Base-by-base conservation (phyloP, 37 sponge, comb jelly and placozoan species). In the Aplysina aerophoba region DNA sequence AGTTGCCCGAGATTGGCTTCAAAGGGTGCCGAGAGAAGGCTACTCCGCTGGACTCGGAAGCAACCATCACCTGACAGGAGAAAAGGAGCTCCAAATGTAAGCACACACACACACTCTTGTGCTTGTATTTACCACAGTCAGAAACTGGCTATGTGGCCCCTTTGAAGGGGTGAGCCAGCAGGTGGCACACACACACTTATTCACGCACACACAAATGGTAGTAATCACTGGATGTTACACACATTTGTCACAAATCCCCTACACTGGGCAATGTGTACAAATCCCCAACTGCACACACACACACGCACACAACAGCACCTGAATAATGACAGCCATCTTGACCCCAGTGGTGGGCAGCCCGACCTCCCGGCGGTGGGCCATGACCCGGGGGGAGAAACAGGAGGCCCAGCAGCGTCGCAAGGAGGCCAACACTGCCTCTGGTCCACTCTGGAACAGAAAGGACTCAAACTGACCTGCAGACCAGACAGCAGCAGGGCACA, bases 401-500 rank as follows among this genome's bases (percentile, higher is more conserved):
- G 91, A 92, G 24, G 85, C 87, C 96, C 96, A 95, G 57, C 93
- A 95, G 44, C 27, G 73, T 79, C 85, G 89, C n/a, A 95, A 13
- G 1, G 92, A 64, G 54, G 57, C 60, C 54, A 85, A 14, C 28
- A 95, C 85, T 57, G 15, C 31, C 44, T 87, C 81, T 3, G 31
- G 56, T 15, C 95, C 95, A 14, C 85, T 84, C 80, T 92, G 95
- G 73, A 85, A 95, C 56, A 95, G 92, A 63, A 67, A 92, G 0
- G 88, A 92, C 64, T 95, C 95, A 92, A 95, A 95, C 85, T 95
- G 95, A 81, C 95, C 93, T 93, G 44, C 19, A 63, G n/a, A n/a
- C n/a, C n/a, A n/a, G n/a, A n/a, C n/a, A n/a, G n/a, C n/a, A n/a
- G n/a, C n/a, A n/a, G n/a, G n/a, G n/a, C n/a, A n/a, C n/a, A n/a